Conservation (phyloP, 2,113 vertebrate genomes). For the Speoplatyrhinus poulsoni region DNA sequence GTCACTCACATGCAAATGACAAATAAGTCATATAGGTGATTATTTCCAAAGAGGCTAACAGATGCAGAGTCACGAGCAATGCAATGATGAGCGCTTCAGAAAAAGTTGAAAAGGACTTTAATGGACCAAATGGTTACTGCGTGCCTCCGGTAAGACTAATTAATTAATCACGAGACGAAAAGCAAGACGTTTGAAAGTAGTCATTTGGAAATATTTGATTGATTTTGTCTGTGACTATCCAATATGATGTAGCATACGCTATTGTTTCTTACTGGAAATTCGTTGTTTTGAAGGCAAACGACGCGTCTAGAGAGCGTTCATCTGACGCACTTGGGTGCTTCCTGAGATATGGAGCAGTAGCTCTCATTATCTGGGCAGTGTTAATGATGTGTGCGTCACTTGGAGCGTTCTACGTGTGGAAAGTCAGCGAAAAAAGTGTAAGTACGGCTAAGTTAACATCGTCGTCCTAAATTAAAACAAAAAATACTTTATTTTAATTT, state of each 20-base stretch:
- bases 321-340: conserved; percentile 70
- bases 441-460: conserved; percentile 47
- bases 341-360: conserved; percentile 81
- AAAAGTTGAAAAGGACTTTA: conserved; percentile 77
- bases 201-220: too few relatives aligned
- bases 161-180: background rate
- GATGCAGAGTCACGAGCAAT: conserved; percentile 14
- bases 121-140: conserved; percentile 75
- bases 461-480: conserved; percentile 4
- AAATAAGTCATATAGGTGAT: conserved; percentile 24
- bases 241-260: background rate
- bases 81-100: conserved; percentile 77
- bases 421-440: conserved; percentile 84
- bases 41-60: conserved; percentile 28
- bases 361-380: conserved; percentile 80
- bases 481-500: too few relatives aligned
- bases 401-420: conserved; percentile 90
- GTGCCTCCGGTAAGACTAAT: conserved; percentile 79
- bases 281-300: conserved; percentile 69
- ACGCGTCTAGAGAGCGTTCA: conserved; percentile 54
- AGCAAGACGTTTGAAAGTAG: too few relatives aligned
- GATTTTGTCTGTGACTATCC: background rate
- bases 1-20: conserved; percentile 59
- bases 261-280: conserved; percentile 17
- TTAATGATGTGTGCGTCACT: conserved; percentile 86